A percentile compares a stretch with the other conserved stretches of the same genome.
These are phyloP conservation scores for Pegoplata infirma DNA, from an alignment of 2,888 invertebrate species.

Conservation along the genomic window DNA sequence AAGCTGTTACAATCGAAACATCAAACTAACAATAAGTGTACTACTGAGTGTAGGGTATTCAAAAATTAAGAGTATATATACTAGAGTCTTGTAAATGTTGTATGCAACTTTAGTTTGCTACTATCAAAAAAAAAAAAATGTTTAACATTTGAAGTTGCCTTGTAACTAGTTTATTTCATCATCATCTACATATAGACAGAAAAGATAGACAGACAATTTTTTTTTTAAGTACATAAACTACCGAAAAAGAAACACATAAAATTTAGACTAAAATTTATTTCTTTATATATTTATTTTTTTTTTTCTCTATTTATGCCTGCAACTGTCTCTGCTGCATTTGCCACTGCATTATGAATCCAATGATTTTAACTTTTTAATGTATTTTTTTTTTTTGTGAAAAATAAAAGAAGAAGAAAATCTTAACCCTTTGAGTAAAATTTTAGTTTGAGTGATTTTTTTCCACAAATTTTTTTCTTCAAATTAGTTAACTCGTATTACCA, in stretches of 20 bases:
- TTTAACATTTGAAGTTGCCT: conserved; percentile 17
- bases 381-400: conserved; percentile 7
- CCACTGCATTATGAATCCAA: background rate
- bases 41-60: too few species aligned
- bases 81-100: conserved; percentile 2
- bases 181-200: conserved; percentile 35
- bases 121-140: background rate
- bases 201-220: too few species aligned
- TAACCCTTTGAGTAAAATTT: background rate
- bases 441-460: too few species aligned
- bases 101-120: conserved; percentile 22
- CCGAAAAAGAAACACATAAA: background rate
- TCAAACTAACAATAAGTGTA: too few species aligned
- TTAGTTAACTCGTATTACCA: too few species aligned
- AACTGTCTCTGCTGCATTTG: background rate
- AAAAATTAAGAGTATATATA: background rate
- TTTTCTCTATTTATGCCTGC: background rate
- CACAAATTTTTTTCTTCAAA: too few species aligned
- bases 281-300: background rate
- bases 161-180: conserved; percentile 30
- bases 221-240: background rate
- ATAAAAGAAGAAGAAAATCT: too few species aligned
- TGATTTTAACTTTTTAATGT: background rate
- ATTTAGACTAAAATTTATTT: background rate
- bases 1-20: too few species aligned